phyloP scores from a whole-genome alignment of 2,797 vertebrate species.

The Diplodus sargus region DNA sequence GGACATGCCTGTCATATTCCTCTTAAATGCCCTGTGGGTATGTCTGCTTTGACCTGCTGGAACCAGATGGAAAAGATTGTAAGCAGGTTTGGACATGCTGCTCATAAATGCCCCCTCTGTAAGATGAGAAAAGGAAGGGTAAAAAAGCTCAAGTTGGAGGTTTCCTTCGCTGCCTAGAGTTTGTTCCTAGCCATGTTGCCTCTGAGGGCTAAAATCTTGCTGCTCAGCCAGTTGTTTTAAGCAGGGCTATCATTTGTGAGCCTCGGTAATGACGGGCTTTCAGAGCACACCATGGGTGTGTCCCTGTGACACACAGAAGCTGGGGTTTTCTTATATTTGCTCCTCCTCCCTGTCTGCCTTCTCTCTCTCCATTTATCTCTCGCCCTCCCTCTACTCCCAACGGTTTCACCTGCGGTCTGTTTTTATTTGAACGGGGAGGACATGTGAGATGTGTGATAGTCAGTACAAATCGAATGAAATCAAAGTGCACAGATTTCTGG shows the following conservation, averaged over 20 bases:
- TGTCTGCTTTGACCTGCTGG: conserved; percentile 65
- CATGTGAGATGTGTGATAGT: conserved; percentile 2
- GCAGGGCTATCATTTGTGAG: conserved; percentile 83
- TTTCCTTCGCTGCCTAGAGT: conserved; percentile 48
- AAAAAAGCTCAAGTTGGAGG: conserved; percentile 7
- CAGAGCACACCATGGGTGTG: conserved; percentile 82
- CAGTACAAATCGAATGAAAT: conserved; percentile 1
- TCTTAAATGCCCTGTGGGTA: conserved; percentile 40
- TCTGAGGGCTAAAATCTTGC: conserved; percentile 63
- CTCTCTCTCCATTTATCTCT: background rate
- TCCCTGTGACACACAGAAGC: conserved; percentile 80
- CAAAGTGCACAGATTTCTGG: conserved; percentile 36
- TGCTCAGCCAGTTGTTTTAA: conserved; percentile 71
- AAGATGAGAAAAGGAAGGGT: conserved; percentile 16
- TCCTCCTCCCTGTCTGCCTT: conserved; percentile 59
- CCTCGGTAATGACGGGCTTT: conserved; percentile 83
- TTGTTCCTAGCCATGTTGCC: conserved; percentile 36
- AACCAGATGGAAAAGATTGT: conserved; percentile 56
- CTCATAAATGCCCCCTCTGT: conserved; percentile 35
- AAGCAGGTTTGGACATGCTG: conserved; percentile 65
- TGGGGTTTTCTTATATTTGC: conserved; percentile 66
- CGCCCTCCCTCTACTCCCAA: conserved; percentile 19
- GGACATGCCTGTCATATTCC: conserved; percentile 62
- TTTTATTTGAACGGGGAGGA: conserved; percentile 66
- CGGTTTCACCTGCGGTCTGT: conserved; percentile 65